Base-by-base conservation (phyloP, 2,888 invertebrate species). In the Dione vanillae region DNA sequence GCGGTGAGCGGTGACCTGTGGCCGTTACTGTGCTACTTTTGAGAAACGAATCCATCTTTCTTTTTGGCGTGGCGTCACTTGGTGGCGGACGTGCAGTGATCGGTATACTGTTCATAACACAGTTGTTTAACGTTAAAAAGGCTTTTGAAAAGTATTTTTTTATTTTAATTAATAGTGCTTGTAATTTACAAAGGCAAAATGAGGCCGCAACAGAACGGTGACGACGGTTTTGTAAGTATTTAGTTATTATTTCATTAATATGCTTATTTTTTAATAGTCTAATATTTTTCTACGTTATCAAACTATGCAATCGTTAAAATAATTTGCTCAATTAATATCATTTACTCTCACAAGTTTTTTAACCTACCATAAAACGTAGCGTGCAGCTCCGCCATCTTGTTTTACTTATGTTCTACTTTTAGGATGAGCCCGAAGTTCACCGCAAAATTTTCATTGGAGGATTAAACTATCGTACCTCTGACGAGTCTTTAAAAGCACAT, bases 381-480 rank as follows among this genome's bases (percentile, higher is more conserved):
- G 37, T 49, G 9, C 72, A 41, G 65, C 75, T 79, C 89, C 91
- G 93, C 93, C 93, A 92, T 93, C 87, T 93, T 92, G 93, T 92
- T 85, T 74, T 83, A 76, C 74, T 76, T 73, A 80, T 82, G 88
- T 82, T 83, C 85, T 83, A 87, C 83, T 91, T 92, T 85, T 87
- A 93, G 93, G 93, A 95, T 77, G 97, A 97, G 86, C 96, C 96
- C 0, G 97, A 98, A 88, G 96, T 97, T 78, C 96, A 97, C 83
- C 94, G 98, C 54, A 99, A 99, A 88, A 94, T 99, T 71, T 99
- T 99, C 84, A 99, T 99, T 83, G 99, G 99, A 52, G 99, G 99
- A 16, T 91, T 99, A 45, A 98, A 98, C 87, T 99, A 98, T 86
- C 96, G 98, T 75, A 99, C 99, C 3, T 97, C 97, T 0, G 98